phyloP scores from a whole-genome alignment of 1,140 invertebrate genomes.

The Lordiphosa stackelbergi region DNA sequence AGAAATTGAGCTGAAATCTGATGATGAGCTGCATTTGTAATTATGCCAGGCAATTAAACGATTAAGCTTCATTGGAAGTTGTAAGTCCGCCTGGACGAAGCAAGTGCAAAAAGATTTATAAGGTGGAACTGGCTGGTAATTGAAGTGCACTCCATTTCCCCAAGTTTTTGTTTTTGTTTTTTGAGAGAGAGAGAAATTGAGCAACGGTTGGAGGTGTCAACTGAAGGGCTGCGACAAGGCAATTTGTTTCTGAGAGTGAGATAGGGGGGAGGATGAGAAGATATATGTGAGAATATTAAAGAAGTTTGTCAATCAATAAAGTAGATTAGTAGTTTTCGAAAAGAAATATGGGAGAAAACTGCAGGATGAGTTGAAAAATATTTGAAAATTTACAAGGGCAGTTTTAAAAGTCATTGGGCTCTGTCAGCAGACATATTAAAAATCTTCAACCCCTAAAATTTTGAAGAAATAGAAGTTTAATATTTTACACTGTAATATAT shows the following conservation, averaged over 20 bases:
- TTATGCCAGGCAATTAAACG: slow-evolving; percentile 74
- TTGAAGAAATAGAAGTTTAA: too few species aligned
- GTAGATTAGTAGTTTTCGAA: slow-evolving; percentile 18
- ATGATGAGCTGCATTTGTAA: slow-evolving; percentile 74
- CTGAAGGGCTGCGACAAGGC: slow-evolving; percentile 3
- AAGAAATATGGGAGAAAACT: background rate
- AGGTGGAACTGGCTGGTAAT: slow-evolving; percentile 49
- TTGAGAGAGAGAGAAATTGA: background rate
- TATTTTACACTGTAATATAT: too few species aligned
- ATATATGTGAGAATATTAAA: slow-evolving; percentile 29
- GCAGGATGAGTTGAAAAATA: too few species aligned
- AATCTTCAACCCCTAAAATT: too few species aligned
- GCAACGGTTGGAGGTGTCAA: slow-evolving; percentile 8
- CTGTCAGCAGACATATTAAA: too few species aligned
- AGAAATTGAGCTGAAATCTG: slow-evolving; percentile 69
- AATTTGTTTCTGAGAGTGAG: slow-evolving; percentile 2
- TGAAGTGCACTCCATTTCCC: slow-evolving; percentile 32
- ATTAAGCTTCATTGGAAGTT: slow-evolving; percentile 48
- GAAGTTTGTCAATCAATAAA: slow-evolving; percentile 32
- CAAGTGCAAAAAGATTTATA: slow-evolving; percentile 34
- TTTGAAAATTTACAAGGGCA: too few species aligned
- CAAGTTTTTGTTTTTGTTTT: background rate
- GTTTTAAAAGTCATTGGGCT: too few species aligned
- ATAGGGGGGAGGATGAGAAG: background rate
- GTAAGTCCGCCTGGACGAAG: slow-evolving; percentile 14